These are phyloP conservation scores for Paracentrotus lividus DNA, from an alignment of 53 echinoderm and acorn worm species.

Conservation along the genomic window DNA sequence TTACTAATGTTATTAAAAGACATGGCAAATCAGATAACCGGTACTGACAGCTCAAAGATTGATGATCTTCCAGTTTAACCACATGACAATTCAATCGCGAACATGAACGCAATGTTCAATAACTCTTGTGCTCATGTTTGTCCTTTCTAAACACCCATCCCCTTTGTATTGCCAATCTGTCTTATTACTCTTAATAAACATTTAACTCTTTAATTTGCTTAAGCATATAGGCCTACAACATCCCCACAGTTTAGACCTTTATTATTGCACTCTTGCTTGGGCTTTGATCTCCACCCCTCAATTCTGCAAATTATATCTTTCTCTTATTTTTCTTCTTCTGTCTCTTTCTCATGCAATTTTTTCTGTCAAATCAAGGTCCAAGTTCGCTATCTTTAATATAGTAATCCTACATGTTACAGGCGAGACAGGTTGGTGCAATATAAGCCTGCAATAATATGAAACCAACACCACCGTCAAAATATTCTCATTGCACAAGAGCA, in stretches of 20 bases:
- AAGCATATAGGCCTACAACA: too few species aligned
- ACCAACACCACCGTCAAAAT: too few species aligned
- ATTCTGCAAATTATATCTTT: background rate
- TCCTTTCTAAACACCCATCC: too few species aligned
- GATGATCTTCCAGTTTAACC: slow-evolving; percentile 7
- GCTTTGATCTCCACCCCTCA: background rate
- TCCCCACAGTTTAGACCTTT: too few species aligned
- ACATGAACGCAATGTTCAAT: too few species aligned
- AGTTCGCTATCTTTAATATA: background rate
- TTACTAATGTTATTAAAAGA: slow-evolving; percentile 18
- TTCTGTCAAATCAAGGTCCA: background rate
- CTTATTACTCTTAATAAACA: too few species aligned
- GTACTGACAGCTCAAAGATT: slow-evolving; percentile 20
- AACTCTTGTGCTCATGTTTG: too few species aligned
- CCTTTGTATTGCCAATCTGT: too few species aligned
- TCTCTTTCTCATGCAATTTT: background rate
- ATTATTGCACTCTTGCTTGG: background rate
- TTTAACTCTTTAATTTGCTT: background rate
- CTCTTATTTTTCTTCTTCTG: background rate
- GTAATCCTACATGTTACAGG: background rate
- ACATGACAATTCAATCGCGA: slow-evolving; percentile 26
- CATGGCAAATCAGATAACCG: background rate
- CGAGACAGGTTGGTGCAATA: slow-evolving; percentile 9
- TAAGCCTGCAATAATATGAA: too few species aligned
- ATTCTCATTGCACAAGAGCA: too few species aligned